Percentiles rank a stretch among this genome's conserved stretches.
Evolutionary conservation across 2,113 vertebrate genomes (phyloP).

Genomic region (Mionectes macconnelli): DNA sequence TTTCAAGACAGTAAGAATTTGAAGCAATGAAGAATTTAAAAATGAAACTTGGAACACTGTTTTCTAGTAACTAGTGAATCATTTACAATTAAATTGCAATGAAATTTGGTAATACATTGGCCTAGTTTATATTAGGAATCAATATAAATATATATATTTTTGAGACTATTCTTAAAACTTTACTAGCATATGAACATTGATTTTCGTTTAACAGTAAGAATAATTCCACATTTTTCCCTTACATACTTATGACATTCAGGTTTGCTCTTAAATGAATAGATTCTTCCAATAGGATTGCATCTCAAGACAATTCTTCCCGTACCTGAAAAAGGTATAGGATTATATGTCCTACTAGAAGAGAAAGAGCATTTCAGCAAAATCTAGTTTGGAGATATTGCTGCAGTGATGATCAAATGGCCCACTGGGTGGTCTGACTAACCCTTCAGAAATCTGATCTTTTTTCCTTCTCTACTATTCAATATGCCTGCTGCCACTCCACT

Average conservation of each 20-base stretch:
- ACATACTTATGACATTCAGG: background rate
- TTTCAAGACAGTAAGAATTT: background rate
- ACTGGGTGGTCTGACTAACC: background rate
- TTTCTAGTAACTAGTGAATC: background rate
- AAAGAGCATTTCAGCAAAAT: background rate
- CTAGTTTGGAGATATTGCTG: background rate
- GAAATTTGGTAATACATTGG: background rate
- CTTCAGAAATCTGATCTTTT: background rate
- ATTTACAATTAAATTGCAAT: background rate
- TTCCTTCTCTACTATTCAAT: background rate
- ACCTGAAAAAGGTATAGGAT: background rate
- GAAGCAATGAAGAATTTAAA: background rate
- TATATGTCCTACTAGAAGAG: background rate
- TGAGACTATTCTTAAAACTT: background rate
- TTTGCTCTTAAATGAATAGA: background rate
- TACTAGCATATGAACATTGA: background rate
- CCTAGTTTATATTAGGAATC: background rate
- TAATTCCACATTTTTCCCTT: background rate
- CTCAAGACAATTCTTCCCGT: background rate
- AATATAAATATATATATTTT: background rate
- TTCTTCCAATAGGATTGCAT: background rate
- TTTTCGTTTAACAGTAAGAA: background rate
- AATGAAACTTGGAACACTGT: background rate
- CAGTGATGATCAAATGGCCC: background rate
- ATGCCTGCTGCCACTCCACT: background rate